Evolutionary conservation across 2,888 invertebrate species (phyloP), one percentile per base, ranked within the genome.

Genomic region (Eutolmus rufibarbis): DNA sequence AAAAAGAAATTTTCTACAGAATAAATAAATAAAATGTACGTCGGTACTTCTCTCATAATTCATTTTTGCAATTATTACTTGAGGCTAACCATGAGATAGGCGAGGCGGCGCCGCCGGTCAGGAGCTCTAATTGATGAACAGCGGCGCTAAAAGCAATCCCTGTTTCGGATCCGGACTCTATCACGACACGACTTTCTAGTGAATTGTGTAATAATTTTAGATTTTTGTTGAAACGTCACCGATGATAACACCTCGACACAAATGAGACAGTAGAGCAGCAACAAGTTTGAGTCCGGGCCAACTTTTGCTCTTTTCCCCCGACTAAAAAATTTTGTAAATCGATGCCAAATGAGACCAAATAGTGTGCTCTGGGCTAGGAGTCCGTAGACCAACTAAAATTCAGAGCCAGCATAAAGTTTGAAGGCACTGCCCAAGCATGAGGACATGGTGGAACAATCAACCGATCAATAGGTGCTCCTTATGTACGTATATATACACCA

Each of bases 21-120:
- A 46, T 14, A 46, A 46, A 14, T 46, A 46, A 46, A 46, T 46
- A 28, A 66, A 66, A 28, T 19, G 9, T 23, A 12, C 23, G 9
- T 19, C n/a, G 2, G 31, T 81, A 81, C 31, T 51, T 81, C 43
- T 78, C 77, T 66, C 66, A 23, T 66, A 66, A 56, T 56, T 51
- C 14, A 28, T 51, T 46, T 34, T 51, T 23, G 46, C 81, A 81
- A 81, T 81, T 56, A 86, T 88, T 88, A 88, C 88, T 88, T 88
- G 46, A 88, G 82, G 86, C 88, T 88, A 88, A 86, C 88, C 88
- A 88, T 88, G 88, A 88, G 43, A 86, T 82, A 77, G 81, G 81
- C 82, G 76, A 28, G 74, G 43, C 56, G 51, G 12, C 51, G 51
- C n/a, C 51, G 81, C 81, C 81, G 31, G 46, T 4, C 28, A 31